Base-by-base conservation (phyloP, 2,113 vertebrate genomes). In the Callospermophilus lateralis region DNA sequence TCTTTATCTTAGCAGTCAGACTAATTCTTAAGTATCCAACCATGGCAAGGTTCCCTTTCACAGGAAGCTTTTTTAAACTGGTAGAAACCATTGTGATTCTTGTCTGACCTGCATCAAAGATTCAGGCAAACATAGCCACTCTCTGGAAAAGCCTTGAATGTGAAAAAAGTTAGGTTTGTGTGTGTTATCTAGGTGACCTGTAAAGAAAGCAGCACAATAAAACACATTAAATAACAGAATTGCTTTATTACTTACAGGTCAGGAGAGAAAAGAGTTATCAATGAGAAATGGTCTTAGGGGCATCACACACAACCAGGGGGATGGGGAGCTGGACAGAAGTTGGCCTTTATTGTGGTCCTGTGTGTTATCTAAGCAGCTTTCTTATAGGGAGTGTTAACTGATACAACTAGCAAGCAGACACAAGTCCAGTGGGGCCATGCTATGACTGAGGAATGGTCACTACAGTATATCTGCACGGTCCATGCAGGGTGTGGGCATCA, bases 341-440 rank as follows among this genome's bases (percentile, higher is more conserved):
- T 16, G 34, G 7, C 15, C 26, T 37, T 58, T 61, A 32, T 58
- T 32, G 17, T 28, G 53, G 16, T 61, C 26, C 85, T 58, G n/a
- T 11, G 34, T 61, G 30, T 37, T 72, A 58, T 17, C 24, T 26
- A 76, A 39, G 58, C 34, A 65, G 26, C 17, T 77, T 37, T 51
- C 37, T 26, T 9, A 39, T 8, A 8, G 42, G 10, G 26, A 48
- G 7, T 61, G 24, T 28, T 58, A 45, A 72, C 4, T 58, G 28
- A 30, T 83, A 53, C 37, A 2, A 16, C 51, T 32, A 73, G 7
- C 28, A 22, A 55, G 28, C 26, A 55, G 2, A n/a, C 67, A n/a
- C 8, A 3, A 48, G 22, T 13, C 3, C 2, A 32, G 1, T 20
- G 32, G 39, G 16, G n/a, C 6, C 45, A 68, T 8, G 22, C 10